Base-by-base conservation (phyloP, 2,888 invertebrate species). In the Deroplatys truncata region DNA sequence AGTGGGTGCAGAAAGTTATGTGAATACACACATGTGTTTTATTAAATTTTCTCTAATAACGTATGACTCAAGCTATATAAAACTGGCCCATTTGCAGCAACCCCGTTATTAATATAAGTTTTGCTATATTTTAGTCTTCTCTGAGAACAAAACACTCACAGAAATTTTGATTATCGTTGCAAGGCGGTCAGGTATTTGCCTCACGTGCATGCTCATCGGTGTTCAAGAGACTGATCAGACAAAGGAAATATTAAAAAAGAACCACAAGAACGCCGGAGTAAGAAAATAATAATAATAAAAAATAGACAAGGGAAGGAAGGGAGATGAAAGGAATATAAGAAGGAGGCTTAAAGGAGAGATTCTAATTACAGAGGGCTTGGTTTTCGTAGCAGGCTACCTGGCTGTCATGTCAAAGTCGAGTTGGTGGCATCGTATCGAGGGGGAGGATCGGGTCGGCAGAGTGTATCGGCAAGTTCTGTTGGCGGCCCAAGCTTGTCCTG, bases 341-440 rank as follows among this genome's bases (percentile, higher is more conserved):
- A 72, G 56, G 56, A 72, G 56, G 56, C 56, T 72, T 72, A 72
- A 72, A 72, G 56, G 86, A 82, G 56, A 82, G 86, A 56, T 82
- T 86, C 72, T 86, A 86, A 86, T 86, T 86, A 86, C 82, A 86
- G 86, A 29, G 56, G 56, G 56, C 56, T 72, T 72, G 56, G 56
- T 72, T 72, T 72, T 72, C 56, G 56, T 72, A 82, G 29, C 82
- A 86, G 82, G 31, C 82, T 86, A 86, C 86, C 86, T 86, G 86
- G 86, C 56, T 86, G 86, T 86, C 86, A 88, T 49, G 88, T 88
- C 84, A 84, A 56, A 49, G 56, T 72, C 56, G 56, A 72, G 56
- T 72, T 56, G 25, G 49, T 5, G 84, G 88, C 84, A 49, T 84
- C 35, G 82, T 5, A 35, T 84, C 82, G 82, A 35, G n/a, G 28